A percentile compares a stretch with the other conserved stretches of the same genome.
These are phyloP conservation scores for Drosophila jambulina DNA, from an alignment of 1,140 invertebrate species.

Conservation along the genomic window DNA sequence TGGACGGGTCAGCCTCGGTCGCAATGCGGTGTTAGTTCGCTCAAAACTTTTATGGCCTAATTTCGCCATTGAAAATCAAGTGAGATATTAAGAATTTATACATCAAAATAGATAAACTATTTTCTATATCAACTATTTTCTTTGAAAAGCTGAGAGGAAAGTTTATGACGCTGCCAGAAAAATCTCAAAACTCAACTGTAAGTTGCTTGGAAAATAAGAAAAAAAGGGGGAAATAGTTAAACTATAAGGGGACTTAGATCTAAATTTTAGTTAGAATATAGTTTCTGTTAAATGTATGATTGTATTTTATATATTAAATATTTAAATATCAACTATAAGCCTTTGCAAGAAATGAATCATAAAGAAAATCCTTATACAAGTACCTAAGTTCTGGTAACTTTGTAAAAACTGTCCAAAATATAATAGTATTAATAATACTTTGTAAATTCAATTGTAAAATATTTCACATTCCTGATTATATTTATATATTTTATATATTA, in stretches of 20 bases:
- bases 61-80: conserved; percentile 52
- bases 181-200: not conserved
- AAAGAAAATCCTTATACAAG: too few species aligned
- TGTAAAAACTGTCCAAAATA: too few species aligned
- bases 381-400: too few species aligned
- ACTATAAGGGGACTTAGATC: not conserved
- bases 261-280: not conserved
- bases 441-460: too few species aligned
- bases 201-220: not conserved
- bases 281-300: not conserved
- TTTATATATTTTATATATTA: too few species aligned
- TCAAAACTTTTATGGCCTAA: conserved; percentile 44
- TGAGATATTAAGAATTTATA: conserved; percentile 40
- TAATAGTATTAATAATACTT: too few species aligned
- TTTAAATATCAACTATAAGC: not conserved
- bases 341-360: too few species aligned
- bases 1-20: conserved; percentile 22
- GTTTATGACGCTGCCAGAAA: not conserved
- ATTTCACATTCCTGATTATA: too few species aligned
- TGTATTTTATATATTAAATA: not conserved
- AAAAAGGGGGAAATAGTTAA: not conserved
- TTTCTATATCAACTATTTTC: conserved; percentile 15
- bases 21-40: conserved; percentile 48
- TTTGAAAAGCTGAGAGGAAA: conserved; percentile 3
- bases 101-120: conserved; percentile 25